Percentiles rank a stretch among this genome's conserved stretches.
These are phyloP conservation scores for Oncorhynchus masou DNA, from an alignment of 2,113 vertebrate species.

Conservation along the genomic window DNA sequence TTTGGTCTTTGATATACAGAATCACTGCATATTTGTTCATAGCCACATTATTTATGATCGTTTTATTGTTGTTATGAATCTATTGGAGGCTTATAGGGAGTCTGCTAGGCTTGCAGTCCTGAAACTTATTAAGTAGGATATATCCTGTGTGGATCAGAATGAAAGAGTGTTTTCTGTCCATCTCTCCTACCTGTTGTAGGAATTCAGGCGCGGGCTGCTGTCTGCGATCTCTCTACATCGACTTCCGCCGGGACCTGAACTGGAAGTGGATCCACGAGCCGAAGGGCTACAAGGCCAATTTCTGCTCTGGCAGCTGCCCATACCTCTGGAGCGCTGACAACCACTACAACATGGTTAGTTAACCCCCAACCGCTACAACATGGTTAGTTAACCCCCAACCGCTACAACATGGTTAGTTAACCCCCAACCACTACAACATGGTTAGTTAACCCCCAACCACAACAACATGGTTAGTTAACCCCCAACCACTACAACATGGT, in stretches of 20 bases:
- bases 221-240: conserved; percentile 78
- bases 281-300: conserved; percentile 81
- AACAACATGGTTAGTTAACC: conserved; percentile 68
- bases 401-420: conserved; percentile 17
- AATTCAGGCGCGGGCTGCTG: conserved; percentile 76
- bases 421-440: conserved; percentile 73
- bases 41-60: too few species aligned
- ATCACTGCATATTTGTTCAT: too few species aligned
- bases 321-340: conserved; percentile 82
- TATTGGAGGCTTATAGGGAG: too few species aligned
- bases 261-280: conserved; percentile 85
- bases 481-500: conserved; percentile 44
- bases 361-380: conserved; percentile 58
- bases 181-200: conserved; percentile 35
- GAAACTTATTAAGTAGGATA: neutral
- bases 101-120: neutral
- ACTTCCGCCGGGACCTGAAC: conserved; percentile 81
- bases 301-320: conserved; percentile 79
- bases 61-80: too few species aligned
- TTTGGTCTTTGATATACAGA: too few species aligned
- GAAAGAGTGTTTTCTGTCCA: too few species aligned
- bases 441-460: conserved; percentile 62
- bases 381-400: conserved; percentile 67
- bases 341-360: conserved; percentile 78
- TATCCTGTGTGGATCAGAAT: too few species aligned